These are phyloP conservation scores for Zaprionus obscuricornis DNA, from an alignment of 2,888 invertebrate genomes.

Conservation along the genomic window DNA sequence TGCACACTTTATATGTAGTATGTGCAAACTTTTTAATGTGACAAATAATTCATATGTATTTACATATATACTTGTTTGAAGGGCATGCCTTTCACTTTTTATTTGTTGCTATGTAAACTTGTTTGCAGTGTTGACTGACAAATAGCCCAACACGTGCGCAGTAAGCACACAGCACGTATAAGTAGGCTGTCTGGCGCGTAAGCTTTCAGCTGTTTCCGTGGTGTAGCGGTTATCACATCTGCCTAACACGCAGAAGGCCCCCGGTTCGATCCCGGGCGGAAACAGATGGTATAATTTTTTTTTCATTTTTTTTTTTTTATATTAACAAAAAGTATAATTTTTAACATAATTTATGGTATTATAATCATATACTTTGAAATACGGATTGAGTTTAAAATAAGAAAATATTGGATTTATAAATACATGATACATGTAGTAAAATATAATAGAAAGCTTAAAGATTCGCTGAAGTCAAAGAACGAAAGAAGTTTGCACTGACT, in stretches of 20 bases:
- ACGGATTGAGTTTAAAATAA: no score
- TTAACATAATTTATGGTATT: no score
- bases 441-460: no score
- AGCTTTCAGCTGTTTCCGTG: conserved; percentile 78
- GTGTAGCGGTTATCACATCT: conserved; percentile 84
- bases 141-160: background rate
- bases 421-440: no score
- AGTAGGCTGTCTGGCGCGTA: background rate
- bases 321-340: no score
- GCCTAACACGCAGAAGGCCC: conserved; percentile 85
- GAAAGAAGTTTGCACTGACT: no score
- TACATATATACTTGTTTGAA: no score
- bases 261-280: conserved; percentile 84
- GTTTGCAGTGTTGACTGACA: background rate
- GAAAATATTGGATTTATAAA: no score
- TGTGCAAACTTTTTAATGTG: no score
- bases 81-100: background rate
- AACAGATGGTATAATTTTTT: conserved; percentile 29
- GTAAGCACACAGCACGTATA: background rate
- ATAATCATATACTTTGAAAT: no score
- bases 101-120: background rate
- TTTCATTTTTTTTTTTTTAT: background rate
- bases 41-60: background rate
- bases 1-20: no score
- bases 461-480: no score